Evolutionary conservation across 2,113 vertebrate genomes (phyloP).

Genomic region (Himantopus leucocephalus): DNA sequence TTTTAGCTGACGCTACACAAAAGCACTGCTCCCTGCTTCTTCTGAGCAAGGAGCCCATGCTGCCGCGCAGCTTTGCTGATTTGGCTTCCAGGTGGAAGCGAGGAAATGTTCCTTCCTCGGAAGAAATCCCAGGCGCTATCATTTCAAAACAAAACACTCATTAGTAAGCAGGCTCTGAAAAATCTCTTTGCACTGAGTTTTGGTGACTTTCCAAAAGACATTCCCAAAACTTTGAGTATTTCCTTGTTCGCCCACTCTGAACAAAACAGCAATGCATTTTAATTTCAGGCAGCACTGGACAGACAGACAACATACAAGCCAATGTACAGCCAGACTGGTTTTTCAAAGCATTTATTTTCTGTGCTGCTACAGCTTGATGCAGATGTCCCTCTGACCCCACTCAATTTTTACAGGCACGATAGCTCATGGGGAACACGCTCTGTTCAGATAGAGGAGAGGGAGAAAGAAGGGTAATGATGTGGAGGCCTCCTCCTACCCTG

Average conservation of each 20-base stretch:
- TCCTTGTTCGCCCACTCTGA: neutral
- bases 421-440: neutral
- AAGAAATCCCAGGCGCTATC: neutral
- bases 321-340: neutral
- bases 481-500: neutral
- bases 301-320: neutral
- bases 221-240: neutral
- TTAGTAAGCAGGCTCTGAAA: neutral
- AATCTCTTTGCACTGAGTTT: neutral
- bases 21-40: neutral
- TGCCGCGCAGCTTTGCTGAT: neutral
- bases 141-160: slow-evolving; percentile 6
- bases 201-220: neutral
- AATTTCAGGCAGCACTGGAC: neutral
- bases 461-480: neutral
- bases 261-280: neutral
- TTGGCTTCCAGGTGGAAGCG: neutral
- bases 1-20: slow-evolving; percentile 25
- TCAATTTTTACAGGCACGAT: neutral
- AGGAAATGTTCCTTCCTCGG: neutral
- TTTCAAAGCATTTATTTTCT: neutral
- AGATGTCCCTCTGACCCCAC: neutral
- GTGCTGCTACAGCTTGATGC: neutral
- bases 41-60: neutral
- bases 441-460: neutral